Evolutionary conservation across 2,888 invertebrate genomes (phyloP).

Genomic region (Drosophila subquinaria): DNA sequence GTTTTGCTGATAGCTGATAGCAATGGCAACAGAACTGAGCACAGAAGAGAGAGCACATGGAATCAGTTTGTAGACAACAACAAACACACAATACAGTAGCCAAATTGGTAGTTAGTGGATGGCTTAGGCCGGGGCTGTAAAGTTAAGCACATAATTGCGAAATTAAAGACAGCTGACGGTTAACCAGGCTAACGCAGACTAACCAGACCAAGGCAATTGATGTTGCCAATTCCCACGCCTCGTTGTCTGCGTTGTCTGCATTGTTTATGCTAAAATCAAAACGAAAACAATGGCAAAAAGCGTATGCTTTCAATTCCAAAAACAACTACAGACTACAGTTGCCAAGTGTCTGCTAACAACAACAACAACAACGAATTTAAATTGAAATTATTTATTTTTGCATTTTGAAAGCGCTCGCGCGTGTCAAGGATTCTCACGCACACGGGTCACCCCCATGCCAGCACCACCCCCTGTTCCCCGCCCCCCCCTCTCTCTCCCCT

Average conservation of each 20-base stretch:
- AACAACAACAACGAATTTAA: conserved; percentile 73
- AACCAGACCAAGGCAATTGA: conserved; percentile 13
- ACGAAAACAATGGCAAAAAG: conserved; percentile 59
- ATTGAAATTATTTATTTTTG: conserved; percentile 83
- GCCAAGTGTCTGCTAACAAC: conserved; percentile 54
- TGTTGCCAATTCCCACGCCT: conserved; percentile 55
- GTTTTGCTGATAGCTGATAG: conserved; percentile 35
- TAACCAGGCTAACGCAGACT: conserved; percentile 15
- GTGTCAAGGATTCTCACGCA: conserved; percentile 81
- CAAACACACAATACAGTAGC: conserved; percentile 65
- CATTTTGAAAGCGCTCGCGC: conserved; percentile 77
- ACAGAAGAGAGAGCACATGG: conserved; percentile 36
- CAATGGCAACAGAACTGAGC: conserved; percentile 36
- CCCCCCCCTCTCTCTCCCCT: not conserved
- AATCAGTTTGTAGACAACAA: conserved; percentile 42
- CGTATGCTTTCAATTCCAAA: conserved; percentile 72
- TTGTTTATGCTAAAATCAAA: conserved; percentile 61
- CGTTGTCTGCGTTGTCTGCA: conserved; percentile 25
- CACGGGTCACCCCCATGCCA: conserved; percentile 32
- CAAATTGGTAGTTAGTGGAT: conserved; percentile 71
- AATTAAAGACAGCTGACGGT: conserved; percentile 67
- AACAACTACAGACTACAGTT: conserved; percentile 60
- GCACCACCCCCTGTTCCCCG: not conserved
- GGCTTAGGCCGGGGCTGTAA: conserved; percentile 71
- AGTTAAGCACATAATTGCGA: conserved; percentile 80